phyloP scores from a whole-genome alignment of 2,888 invertebrate genomes.

The Mythimna albipuncta region DNA sequence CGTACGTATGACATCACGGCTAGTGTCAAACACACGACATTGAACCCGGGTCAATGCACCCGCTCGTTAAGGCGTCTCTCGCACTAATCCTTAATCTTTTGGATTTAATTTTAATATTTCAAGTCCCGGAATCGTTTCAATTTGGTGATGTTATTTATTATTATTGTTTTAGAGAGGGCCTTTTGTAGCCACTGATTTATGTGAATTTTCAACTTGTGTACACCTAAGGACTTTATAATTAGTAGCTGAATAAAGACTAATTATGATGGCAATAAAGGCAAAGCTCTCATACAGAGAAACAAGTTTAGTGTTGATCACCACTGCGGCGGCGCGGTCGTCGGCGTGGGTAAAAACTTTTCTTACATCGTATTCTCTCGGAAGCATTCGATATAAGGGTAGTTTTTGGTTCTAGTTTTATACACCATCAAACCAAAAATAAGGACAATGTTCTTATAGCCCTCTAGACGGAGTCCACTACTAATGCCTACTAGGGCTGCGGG shows the following conservation, averaged over 20 bases:
- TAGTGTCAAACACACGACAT: slow-evolving; percentile 60
- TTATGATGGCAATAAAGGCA: neutral
- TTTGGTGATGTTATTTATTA: slow-evolving; percentile 5
- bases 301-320: neutral
- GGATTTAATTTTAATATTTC: slow-evolving; percentile 11
- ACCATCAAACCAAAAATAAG: no score
- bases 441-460: no score
- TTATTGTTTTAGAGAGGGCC: neutral
- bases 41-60: slow-evolving; percentile 58
- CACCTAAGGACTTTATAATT: neutral
- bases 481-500: no score
- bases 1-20: slow-evolving; percentile 53
- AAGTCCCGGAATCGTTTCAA: slow-evolving; percentile 22
- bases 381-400: no score
- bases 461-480: no score
- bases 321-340: no score
- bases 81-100: slow-evolving; percentile 35
- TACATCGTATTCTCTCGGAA: no score
- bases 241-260: neutral
- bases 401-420: no score
- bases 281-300: neutral
- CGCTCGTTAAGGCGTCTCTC: slow-evolving; percentile 36
- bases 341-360: no score
- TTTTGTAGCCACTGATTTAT: neutral
- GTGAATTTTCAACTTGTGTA: neutral